phyloP scores from a whole-genome alignment of 1,140 invertebrate genomes.

The Triops longicaudatus region DNA sequence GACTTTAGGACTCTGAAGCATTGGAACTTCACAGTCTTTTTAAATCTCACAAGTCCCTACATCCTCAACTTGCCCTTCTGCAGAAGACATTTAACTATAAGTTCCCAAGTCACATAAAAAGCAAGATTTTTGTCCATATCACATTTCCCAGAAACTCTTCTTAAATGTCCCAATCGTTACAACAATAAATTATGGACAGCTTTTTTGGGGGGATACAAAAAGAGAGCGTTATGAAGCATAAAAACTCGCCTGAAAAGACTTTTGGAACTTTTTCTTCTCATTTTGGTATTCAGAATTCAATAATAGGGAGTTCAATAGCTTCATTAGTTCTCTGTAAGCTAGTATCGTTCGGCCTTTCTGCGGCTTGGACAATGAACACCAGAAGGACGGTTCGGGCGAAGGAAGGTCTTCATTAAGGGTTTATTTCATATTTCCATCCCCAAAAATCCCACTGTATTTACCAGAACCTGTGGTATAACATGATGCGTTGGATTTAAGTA shows the following conservation, averaged over 20 bases:
- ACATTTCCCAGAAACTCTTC: background rate
- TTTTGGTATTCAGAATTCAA: background rate
- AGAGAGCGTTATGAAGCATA: no score
- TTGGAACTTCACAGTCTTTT: background rate
- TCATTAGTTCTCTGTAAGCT: background rate
- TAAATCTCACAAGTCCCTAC: background rate
- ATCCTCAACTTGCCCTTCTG: background rate
- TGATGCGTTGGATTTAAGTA: no score
- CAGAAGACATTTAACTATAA: background rate
- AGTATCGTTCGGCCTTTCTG: background rate
- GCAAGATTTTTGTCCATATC: background rate
- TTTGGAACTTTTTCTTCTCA: no score
- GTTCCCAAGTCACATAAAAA: background rate
- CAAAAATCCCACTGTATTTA: background rate
- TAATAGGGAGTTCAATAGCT: background rate
- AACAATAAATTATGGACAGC: no score
- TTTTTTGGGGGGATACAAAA: no score
- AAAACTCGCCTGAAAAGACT: no score
- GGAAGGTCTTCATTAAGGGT: background rate
- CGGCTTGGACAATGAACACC: background rate
- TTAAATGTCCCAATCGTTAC: no score
- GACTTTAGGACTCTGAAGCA: background rate
- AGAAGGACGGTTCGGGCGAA: background rate
- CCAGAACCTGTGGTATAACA: no score
- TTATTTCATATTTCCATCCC: background rate